Conservation (phyloP, 92 coral and sea anemone species). For the Porites divaricata region DNA sequence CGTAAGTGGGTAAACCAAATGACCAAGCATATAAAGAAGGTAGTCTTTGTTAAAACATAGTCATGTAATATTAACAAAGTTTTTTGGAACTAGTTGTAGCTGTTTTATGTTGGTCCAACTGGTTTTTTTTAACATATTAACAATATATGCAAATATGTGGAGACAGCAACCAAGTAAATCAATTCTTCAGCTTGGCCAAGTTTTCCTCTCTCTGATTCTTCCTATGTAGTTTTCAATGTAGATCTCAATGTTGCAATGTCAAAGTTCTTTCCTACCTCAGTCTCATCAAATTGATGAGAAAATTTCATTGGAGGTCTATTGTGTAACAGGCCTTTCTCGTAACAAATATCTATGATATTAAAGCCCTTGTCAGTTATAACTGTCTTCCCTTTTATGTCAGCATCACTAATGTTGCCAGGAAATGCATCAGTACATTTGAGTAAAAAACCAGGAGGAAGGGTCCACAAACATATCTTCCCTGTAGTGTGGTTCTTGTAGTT, state of each 20-base stretch:
- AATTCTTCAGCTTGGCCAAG: conserved; percentile 39
- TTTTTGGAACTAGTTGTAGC: neutral
- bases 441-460: neutral
- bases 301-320: conserved; percentile 50
- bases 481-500: neutral
- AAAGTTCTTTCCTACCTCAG: conserved; percentile 47
- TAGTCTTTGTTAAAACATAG: neutral
- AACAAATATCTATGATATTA: conserved; percentile 43
- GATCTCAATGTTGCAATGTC: conserved; percentile 48
- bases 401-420: conserved; percentile 40
- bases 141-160: conserved; percentile 38
- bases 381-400: conserved; percentile 37
- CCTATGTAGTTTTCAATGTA: conserved; percentile 50
- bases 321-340: conserved; percentile 32
- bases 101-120: conserved; percentile 30
- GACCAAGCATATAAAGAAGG: neutral
- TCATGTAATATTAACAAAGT: neutral
- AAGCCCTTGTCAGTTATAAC: conserved; percentile 51
- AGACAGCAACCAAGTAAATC: conserved; percentile 25
- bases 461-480: neutral
- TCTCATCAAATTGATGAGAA: conserved; percentile 19
- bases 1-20: conserved; percentile 4
- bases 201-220: conserved; percentile 31
- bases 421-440: conserved; percentile 5
- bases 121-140: conserved; percentile 32